Evolutionary conservation across 2,113 vertebrate genomes (phyloP).

Genomic region (Numenius arquata): DNA sequence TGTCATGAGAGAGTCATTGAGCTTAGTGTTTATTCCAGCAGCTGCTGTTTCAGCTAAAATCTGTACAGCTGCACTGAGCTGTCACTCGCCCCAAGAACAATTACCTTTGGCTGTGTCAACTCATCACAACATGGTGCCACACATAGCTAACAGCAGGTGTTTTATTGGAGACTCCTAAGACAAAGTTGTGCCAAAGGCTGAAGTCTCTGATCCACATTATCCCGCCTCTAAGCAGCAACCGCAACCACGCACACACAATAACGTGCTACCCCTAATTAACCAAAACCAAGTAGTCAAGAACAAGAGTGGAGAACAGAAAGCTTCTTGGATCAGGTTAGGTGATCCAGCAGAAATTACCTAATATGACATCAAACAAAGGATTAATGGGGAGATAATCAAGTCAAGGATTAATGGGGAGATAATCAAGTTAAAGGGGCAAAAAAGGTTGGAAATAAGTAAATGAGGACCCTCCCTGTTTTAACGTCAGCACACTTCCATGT

Average conservation of each 20-base stretch:
- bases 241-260: background rate
- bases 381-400: background rate
- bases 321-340: background rate
- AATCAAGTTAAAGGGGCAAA: background rate
- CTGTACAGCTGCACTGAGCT: background rate
- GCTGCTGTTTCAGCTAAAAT: constrained; percentile 4
- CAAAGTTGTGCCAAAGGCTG: background rate
- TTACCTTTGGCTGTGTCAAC: background rate
- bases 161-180: background rate
- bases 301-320: background rate
- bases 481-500: background rate
- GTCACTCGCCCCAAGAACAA: background rate
- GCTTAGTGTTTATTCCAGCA: constrained; percentile 18
- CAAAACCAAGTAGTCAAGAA: background rate
- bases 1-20: background rate
- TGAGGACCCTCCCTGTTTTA: background rate
- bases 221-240: background rate
- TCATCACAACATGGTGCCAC: fast-evolving
- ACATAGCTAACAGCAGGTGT: background rate
- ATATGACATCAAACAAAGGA: background rate
- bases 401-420: background rate
- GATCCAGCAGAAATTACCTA: background rate
- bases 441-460: background rate
- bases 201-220: background rate
- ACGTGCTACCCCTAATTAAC: background rate